Base-by-base conservation (phyloP, 2,888 invertebrate genomes). In the Hyposoter didymator region DNA sequence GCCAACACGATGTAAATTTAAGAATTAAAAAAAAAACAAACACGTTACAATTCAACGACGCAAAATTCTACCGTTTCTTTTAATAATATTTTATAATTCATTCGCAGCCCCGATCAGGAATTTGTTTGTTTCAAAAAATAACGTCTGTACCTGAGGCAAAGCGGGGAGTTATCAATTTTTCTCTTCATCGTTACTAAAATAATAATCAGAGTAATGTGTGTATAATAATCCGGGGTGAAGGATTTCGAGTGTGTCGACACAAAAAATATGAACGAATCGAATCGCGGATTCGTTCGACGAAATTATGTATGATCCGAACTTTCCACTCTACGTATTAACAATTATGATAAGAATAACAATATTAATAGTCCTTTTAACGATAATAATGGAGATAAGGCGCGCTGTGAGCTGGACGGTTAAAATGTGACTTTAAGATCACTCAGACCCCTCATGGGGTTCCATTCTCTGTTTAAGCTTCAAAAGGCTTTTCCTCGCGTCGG, bases 51-150 rank as follows among this genome's bases (percentile, higher is more conserved):
- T n/a, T 67, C 17, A 64, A 28, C 39, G 17, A 74, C 12, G 55
- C 12, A 55, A 28, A 28, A 12, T 28, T 59, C 28, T 1, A 59
- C 59, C 12, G 14, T 59, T 28, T 28, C 14, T 28, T 59, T 1
- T 28, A 28, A 59, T 28, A 59, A 59, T 28, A 59, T 59, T 28
- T 28, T 59, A 74, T 14, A n/a, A 45, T 59, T 35, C n/a, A 52
- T 59, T 49, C 69, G 78, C 86, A 82, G 84, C 82, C 84, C 82
- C 78, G 84, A 84, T 86, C 84, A 73, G 73, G 81, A 80, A 66
- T 73, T 86, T 75, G 14, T 83, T 86, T 86, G 74, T 4, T 28
- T 59, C 73, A 66, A 86, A 84, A 86, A 84, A 86, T 81, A 85
- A 83, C 75, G 70, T 84, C 49, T 80, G 47, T 78, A 78, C 59